phyloP scores from a whole-genome alignment of 2,888 invertebrate genomes.

The Gastrophysa polygoni region DNA sequence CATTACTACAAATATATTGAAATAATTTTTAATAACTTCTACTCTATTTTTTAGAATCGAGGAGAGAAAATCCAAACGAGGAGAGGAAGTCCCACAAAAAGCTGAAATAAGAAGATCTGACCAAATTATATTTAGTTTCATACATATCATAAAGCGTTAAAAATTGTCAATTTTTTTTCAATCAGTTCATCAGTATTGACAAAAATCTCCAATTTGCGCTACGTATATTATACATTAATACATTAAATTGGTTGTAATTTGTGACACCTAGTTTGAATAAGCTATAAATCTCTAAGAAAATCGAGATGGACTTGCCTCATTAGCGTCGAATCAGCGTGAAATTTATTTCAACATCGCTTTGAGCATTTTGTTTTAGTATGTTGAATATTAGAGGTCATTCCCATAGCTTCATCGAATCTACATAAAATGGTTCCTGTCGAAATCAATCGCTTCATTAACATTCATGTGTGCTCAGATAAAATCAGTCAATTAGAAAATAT shows the following conservation, averaged over 20 bases:
- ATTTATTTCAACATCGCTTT: neutral
- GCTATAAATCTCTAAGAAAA: neutral
- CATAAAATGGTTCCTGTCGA: neutral
- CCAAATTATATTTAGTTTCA: no score
- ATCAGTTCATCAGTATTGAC: no score
- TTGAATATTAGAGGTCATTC: neutral
- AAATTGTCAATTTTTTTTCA: no score
- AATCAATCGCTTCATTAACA: slow-evolving; percentile 1
- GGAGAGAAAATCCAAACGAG: no score
- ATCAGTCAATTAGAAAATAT: neutral
- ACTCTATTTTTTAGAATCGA: no score
- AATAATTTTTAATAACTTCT: no score
- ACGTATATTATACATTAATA: no score
- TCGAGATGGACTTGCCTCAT: neutral
- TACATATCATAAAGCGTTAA: no score
- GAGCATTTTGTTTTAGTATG: neutral
- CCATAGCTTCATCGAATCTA: neutral
- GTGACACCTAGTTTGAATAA: neutral
- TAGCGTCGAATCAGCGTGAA: neutral
- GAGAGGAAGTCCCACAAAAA: no score
- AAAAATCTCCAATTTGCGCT: no score
- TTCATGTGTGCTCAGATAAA: neutral
- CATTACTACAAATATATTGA: no score
- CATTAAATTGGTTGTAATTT: neutral
- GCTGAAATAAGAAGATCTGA: no score